Conservation (phyloP, 2,888 invertebrate genomes). For the Volucella bombylans region DNA sequence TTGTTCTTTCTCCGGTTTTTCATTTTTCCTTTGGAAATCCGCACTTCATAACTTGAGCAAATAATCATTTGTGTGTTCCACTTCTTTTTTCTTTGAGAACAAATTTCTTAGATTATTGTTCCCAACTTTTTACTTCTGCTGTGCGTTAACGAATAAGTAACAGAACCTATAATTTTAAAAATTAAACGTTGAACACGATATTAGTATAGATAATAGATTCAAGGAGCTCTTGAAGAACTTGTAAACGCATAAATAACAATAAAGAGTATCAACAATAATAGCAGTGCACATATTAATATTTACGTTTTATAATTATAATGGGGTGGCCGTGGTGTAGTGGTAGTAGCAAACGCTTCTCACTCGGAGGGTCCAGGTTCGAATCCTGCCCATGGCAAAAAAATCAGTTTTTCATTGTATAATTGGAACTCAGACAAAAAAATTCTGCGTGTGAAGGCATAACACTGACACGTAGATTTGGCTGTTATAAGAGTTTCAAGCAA, state of each 20-base stretch:
- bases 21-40: conserved; percentile 31
- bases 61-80: conserved; percentile 59
- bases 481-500: too few species aligned
- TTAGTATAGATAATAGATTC: conserved; percentile 12
- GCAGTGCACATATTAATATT: not conserved
- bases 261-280: conserved; percentile 15
- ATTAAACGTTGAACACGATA: conserved; percentile 1
- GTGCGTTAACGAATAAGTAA: conserved; percentile 33
- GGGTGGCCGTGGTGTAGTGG: too few species aligned
- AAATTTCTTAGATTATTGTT: conserved; percentile 55
- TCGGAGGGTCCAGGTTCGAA: too few species aligned
- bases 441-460: too few species aligned
- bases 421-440: too few species aligned
- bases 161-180: conserved; percentile 8
- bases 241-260: conserved; percentile 21
- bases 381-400: too few species aligned
- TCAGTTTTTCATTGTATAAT: too few species aligned
- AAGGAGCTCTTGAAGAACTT: conserved; percentile 17
- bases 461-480: too few species aligned
- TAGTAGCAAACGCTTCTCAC: too few species aligned
- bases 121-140: conserved; percentile 30
- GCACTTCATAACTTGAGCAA: conserved; percentile 60
- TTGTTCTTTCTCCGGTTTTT: conserved; percentile 27
- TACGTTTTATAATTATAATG: too few species aligned
- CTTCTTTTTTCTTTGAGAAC: not conserved